A percentile compares a stretch with the other conserved stretches of the same genome.
These are phyloP conservation scores for Heliconius himera DNA, from an alignment of 1,140 invertebrate species.

Conservation along the genomic window DNA sequence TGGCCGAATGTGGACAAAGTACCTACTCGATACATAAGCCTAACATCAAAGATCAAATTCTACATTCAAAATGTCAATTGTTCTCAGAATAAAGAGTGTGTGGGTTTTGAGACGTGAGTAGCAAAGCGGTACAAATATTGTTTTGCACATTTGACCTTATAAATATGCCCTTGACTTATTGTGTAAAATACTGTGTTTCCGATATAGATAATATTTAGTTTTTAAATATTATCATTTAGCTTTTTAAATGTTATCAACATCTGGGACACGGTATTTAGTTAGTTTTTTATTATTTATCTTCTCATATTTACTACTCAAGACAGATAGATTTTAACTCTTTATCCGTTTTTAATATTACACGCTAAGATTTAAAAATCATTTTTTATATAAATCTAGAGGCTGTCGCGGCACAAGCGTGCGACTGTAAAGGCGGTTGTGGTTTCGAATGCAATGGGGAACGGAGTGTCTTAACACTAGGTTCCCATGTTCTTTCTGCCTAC, in stretches of 20 bases:
- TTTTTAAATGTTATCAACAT: background rate
- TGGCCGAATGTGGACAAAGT: conserved; percentile 1
- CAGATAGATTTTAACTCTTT: too few species aligned
- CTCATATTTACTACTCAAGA: too few species aligned
- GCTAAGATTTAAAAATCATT: too few species aligned
- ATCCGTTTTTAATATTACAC: too few species aligned
- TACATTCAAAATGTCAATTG: conserved; percentile 26
- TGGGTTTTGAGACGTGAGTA: conserved; percentile 20
- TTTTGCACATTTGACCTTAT: conserved; percentile 7
- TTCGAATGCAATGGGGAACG: too few species aligned
- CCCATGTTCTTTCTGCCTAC: too few species aligned
- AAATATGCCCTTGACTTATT: conserved; percentile 1
- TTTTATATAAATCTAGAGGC: too few species aligned
- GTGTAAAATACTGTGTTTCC: background rate
- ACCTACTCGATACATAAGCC: background rate
- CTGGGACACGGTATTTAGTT: too few species aligned
- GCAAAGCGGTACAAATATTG: conserved; percentile 17
- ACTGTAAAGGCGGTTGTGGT: too few species aligned
- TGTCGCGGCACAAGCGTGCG: too few species aligned
- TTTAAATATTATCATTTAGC: background rate
- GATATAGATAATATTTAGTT: background rate
- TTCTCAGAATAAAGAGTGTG: conserved; percentile 19
- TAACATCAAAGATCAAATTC: conserved; percentile 23
- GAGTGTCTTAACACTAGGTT: too few species aligned
- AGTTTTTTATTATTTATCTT: too few species aligned